A percentile compares a stretch with the other conserved stretches of the same genome.
Evolutionary conservation across 2,113 vertebrate genomes (phyloP).

Genomic region (Pelobates fuscus): DNA sequence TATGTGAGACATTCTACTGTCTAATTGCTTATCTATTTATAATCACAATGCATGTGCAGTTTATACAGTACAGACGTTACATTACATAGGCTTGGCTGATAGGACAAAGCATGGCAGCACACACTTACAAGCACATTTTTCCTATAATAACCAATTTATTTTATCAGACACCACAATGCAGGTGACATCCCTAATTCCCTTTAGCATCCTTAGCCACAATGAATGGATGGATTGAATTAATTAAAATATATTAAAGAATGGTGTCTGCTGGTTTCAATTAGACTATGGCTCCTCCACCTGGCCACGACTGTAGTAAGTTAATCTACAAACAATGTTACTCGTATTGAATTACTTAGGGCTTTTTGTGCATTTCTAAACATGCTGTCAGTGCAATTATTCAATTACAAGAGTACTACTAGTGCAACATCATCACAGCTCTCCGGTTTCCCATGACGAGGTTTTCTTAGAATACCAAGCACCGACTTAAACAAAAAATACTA

Average conservation of each 20-base stretch:
- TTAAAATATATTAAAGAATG: background rate
- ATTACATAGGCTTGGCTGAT: background rate
- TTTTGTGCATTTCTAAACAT: background rate
- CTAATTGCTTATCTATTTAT: slow-evolving; percentile 35
- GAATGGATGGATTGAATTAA: background rate
- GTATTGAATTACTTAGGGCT: background rate
- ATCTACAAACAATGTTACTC: background rate
- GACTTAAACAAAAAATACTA: too few species aligned
- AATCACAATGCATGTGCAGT: slow-evolving; percentile 14
- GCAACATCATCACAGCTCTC: too few species aligned
- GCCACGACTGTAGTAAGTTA: background rate
- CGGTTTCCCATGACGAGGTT: too few species aligned
- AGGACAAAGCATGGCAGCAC: background rate
- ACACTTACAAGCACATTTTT: background rate
- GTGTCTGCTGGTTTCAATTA: background rate
- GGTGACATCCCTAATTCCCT: background rate
- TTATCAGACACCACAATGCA: background rate
- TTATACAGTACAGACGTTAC: slow-evolving; percentile 10
- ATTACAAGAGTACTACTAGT: background rate
- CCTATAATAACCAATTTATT: background rate
- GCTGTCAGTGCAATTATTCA: background rate
- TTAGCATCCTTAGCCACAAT: background rate
- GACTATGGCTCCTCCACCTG: background rate
- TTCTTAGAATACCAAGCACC: too few species aligned
- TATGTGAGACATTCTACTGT: slow-evolving; percentile 35